phyloP scores from a whole-genome alignment of 2,113 vertebrate genomes.

The Struthio camelus region DNA sequence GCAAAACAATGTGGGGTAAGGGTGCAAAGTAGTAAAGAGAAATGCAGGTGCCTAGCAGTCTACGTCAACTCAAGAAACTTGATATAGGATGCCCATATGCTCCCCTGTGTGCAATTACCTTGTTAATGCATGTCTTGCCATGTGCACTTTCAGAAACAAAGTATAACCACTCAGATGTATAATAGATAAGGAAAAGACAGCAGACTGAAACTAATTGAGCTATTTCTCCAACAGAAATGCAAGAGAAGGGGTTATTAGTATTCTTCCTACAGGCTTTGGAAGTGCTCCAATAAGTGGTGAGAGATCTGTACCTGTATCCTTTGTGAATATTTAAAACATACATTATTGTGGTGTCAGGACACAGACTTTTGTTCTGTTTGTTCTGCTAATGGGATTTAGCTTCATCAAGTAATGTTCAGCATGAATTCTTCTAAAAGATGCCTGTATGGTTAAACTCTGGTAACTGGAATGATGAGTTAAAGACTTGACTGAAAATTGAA shows the following conservation, averaged over 20 bases:
- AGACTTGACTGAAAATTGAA: conserved; percentile 77
- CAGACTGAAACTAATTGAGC: conserved; percentile 54
- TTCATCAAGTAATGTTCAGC: conserved; percentile 66
- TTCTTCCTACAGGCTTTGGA: conserved; percentile 49
- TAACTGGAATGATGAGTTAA: conserved; percentile 72
- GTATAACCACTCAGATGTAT: not conserved
- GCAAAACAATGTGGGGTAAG: accelerated
- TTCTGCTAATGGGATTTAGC: conserved; percentile 72
- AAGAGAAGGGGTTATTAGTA: conserved; percentile 26
- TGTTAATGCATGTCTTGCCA: not conserved
- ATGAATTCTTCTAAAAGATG: conserved; percentile 72
- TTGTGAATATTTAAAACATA: conserved; percentile 53
- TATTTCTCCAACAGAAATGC: conserved; percentile 1
- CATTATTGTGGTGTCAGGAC: conserved; percentile 17
- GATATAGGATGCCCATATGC: not conserved
- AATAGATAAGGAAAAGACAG: conserved; percentile 45
- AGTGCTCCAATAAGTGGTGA: conserved; percentile 3
- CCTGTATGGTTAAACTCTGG: conserved; percentile 65
- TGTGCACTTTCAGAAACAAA: not conserved
- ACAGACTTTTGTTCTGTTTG: conserved; percentile 33
- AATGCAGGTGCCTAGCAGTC: not conserved
- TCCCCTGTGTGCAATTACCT: not conserved
- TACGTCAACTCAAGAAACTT: not conserved
- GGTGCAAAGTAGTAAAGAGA: not conserved
- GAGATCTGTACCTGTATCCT: conserved; percentile 31